These are phyloP conservation scores for Cheirogaleus major DNA, from an alignment of 2,797 vertebrate species.

Conservation along the genomic window DNA sequence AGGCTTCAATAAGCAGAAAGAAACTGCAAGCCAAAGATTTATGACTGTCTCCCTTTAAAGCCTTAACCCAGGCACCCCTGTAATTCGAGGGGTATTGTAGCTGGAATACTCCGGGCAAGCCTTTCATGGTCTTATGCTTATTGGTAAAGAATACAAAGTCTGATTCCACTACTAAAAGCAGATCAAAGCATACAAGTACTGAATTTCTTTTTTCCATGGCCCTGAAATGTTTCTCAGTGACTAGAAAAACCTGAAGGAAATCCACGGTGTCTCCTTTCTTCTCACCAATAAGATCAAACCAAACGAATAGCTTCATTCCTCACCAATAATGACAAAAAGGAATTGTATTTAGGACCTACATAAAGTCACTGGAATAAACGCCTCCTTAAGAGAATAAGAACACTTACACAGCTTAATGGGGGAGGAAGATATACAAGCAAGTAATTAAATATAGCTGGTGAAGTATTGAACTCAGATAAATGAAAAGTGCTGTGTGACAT, in stretches of 20 bases:
- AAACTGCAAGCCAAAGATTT: neutral
- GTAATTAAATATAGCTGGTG: neutral
- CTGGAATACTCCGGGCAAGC: neutral
- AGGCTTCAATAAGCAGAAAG: neutral
- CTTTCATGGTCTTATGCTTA: neutral
- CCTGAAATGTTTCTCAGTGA: neutral
- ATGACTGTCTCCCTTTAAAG: neutral
- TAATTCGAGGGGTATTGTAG: neutral
- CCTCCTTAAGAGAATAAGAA: conserved; percentile 22
- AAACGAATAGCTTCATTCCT: neutral
- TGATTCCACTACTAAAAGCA: neutral
- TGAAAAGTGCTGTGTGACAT: neutral
- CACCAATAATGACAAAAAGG: neutral
- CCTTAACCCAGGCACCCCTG: neutral
- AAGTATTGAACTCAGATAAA: neutral
- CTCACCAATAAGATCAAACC: neutral
- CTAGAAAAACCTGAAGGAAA: neutral
- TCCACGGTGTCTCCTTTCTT: neutral
- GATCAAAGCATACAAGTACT: neutral
- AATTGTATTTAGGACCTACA: neutral
- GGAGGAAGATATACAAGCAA: neutral
- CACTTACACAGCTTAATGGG: neutral
- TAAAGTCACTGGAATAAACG: neutral
- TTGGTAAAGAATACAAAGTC: neutral
- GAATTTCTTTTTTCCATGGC: neutral